A percentile compares a stretch with the other conserved stretches of the same genome.
Conservation (phyloP, 2,113 vertebrate species). For the Turdus rufiventris region DNA sequence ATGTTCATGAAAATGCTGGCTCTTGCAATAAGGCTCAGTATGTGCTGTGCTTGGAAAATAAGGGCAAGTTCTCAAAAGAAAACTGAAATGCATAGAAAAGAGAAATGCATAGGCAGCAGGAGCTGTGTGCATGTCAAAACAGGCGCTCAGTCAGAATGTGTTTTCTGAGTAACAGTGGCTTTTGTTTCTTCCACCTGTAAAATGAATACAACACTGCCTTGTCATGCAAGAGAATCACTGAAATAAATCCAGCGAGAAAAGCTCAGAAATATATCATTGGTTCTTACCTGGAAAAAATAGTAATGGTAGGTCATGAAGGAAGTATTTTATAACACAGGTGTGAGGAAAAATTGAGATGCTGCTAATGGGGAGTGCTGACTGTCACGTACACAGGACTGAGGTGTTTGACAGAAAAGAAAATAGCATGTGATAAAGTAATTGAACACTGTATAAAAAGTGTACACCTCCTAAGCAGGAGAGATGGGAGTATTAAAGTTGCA, state of each 20-base stretch:
- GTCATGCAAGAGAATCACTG: background rate
- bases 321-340: background rate
- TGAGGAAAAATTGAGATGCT: background rate
- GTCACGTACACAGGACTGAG: background rate
- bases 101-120: background rate
- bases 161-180: background rate
- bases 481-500: background rate
- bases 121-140: fast-evolving
- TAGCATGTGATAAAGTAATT: background rate
- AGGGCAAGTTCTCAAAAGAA: background rate
- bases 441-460: background rate
- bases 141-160: fast-evolving
- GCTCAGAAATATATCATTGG: background rate
- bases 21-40: background rate
- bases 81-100: background rate
- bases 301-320: fast-evolving
- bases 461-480: background rate
- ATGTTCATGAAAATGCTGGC: background rate
- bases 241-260: background rate
- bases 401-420: background rate
- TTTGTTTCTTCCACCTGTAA: background rate
- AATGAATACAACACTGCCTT: background rate
- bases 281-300: background rate
- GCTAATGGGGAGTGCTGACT: background rate
- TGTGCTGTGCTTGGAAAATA: background rate